Evolutionary conservation across 2,113 vertebrate genomes (phyloP).

Genomic region (Oryzias melastigma): DNA sequence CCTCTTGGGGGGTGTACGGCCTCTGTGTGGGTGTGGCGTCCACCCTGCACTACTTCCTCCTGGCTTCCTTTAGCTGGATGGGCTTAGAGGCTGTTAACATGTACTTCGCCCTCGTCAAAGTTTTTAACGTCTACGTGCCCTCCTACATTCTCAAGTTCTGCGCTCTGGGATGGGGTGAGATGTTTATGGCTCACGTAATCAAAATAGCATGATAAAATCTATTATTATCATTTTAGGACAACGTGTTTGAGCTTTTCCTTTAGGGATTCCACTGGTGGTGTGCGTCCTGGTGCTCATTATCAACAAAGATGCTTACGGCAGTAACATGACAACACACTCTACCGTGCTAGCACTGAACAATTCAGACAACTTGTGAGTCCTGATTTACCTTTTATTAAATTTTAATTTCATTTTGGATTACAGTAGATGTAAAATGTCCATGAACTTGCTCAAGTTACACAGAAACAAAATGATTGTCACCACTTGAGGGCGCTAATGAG

Average conservation of each 20-base stretch:
- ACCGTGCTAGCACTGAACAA: constrained; percentile 42
- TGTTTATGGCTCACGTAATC: background rate
- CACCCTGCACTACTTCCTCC: constrained; percentile 85
- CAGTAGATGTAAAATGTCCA: background rate
- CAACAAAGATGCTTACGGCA: constrained; percentile 80
- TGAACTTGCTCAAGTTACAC: background rate
- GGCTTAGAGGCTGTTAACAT: constrained; percentile 87
- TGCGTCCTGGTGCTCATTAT: constrained; percentile 78
- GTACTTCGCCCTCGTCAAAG: constrained; percentile 88
- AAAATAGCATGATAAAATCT: background rate
- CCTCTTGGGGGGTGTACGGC: constrained; percentile 68
- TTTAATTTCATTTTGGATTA: background rate
- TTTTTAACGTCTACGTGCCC: constrained; percentile 88
- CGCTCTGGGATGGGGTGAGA: constrained; percentile 87
- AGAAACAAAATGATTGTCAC: background rate
- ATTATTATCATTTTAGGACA: background rate
- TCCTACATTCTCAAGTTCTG: constrained; percentile 90
- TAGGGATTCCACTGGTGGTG: constrained; percentile 85
- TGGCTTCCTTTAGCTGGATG: constrained; percentile 91
- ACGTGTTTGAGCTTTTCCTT: constrained; percentile 7
- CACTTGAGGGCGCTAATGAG: background rate
- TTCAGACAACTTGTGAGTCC: constrained; percentile 80
- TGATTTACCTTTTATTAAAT: background rate
- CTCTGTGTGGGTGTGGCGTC: constrained; percentile 78
- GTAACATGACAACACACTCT: constrained; percentile 9